phyloP scores from a whole-genome alignment of 64 coral and sea anemone genomes.

The Actinia tenebrosa region DNA sequence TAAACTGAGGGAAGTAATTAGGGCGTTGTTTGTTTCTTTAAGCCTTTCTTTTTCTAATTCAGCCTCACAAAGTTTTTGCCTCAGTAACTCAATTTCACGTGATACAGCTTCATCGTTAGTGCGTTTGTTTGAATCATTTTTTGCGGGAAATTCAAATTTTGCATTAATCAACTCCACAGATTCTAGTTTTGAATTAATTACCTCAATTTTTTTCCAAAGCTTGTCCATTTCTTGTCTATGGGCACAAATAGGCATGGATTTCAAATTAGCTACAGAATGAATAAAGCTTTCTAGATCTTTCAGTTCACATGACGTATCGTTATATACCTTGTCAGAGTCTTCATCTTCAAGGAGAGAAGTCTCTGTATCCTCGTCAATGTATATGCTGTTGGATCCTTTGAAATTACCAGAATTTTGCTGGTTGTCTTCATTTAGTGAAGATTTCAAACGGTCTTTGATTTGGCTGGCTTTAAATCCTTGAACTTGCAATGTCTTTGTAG shows the following conservation, averaged over 20 bases:
- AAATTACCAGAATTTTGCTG: not conserved
- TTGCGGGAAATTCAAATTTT: no score
- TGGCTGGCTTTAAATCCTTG: not conserved
- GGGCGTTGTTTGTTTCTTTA: no score
- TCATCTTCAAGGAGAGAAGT: not conserved
- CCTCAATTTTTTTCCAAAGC: not conserved
- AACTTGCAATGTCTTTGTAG: not conserved
- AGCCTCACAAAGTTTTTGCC: no score
- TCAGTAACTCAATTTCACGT: no score
- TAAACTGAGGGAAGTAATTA: no score
- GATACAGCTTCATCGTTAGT: no score
- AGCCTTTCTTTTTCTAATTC: no score
- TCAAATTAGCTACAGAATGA: not conserved
- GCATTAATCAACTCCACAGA: not conserved
- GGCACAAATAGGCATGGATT: not conserved
- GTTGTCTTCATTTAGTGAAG: not conserved
- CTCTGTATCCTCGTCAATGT: not conserved
- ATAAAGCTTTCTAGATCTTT: not conserved
- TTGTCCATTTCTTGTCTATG: not conserved
- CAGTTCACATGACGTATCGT: not conserved
- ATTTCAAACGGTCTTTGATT: not conserved
- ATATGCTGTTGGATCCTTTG: not conserved
- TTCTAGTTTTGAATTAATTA: not conserved
- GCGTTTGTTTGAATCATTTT: no score
- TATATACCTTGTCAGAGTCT: not conserved